Evolutionary conservation across 2,113 vertebrate species (phyloP).

Genomic region (Suncus etruscus): DNA sequence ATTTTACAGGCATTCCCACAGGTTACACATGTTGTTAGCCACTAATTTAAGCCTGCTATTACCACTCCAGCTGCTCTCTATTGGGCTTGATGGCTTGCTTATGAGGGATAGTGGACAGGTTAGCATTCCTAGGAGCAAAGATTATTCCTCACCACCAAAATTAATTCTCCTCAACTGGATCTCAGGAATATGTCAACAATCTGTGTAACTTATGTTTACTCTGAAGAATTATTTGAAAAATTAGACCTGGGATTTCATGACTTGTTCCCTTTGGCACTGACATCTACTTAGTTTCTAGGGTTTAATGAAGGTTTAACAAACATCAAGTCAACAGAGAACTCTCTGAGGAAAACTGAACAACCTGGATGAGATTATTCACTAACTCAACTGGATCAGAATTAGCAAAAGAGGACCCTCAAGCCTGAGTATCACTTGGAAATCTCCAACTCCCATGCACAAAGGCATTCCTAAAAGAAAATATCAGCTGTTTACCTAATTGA

Average conservation of each 20-base stretch:
- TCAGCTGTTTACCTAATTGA: background rate
- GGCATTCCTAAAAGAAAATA: background rate
- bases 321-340: slow-evolving; percentile 53
- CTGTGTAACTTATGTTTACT: slow-evolving; percentile 43
- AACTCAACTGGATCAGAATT: too few relatives aligned
- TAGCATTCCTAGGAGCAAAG: background rate
- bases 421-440: too few relatives aligned
- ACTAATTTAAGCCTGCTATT: background rate
- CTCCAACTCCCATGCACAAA: too few relatives aligned
- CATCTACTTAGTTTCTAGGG: slow-evolving; percentile 4
- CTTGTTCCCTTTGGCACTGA: slow-evolving; percentile 26
- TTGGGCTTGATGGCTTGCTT: background rate
- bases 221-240: slow-evolving; percentile 68
- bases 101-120: background rate
- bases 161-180: background rate
- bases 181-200: slow-evolving; percentile 53
- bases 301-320: slow-evolving; percentile 74
- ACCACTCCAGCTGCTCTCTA: too few relatives aligned
- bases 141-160: background rate
- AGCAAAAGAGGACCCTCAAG: too few relatives aligned
- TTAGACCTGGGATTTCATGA: slow-evolving; percentile 65
- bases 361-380: too few relatives aligned
- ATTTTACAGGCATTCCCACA: background rate
- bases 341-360: slow-evolving; percentile 32
- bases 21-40: background rate